phyloP scores from a whole-genome alignment of 2,797 vertebrate species.

The Potorous gilbertii region DNA sequence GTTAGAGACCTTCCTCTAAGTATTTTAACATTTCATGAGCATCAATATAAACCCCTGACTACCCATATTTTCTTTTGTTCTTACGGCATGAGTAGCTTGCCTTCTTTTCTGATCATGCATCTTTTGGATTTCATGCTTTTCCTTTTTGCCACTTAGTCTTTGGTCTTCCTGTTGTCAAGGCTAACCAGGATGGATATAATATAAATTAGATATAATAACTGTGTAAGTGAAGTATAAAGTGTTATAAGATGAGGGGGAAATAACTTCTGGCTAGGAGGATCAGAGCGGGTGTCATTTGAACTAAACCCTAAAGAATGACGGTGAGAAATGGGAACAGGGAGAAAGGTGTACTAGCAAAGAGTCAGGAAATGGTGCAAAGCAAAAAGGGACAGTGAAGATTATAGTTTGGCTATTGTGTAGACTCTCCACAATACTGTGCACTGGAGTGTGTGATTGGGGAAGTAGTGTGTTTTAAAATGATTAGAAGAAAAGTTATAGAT shows the following conservation, averaged over 20 bases:
- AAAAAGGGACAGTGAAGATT: background rate
- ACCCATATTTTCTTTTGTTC: background rate
- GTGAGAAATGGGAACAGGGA: background rate
- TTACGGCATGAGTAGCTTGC: background rate
- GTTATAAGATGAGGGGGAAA: background rate
- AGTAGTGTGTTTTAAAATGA: background rate
- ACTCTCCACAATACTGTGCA: background rate
- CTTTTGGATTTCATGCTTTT: background rate
- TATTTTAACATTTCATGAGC: background rate
- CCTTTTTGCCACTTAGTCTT: background rate
- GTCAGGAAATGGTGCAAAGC: background rate
- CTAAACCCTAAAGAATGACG: background rate
- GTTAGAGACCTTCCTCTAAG: background rate
- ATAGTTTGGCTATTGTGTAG: background rate
- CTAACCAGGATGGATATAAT: background rate
- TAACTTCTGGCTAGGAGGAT: background rate
- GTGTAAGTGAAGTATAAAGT: background rate
- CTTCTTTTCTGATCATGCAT: background rate
- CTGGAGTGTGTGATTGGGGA: background rate
- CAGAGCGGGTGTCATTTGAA: background rate
- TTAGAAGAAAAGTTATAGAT: slow-evolving; percentile 21
- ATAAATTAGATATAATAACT: background rate
- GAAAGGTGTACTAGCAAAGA: background rate
- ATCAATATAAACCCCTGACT: background rate
- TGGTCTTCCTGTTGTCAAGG: background rate